These are phyloP conservation scores for Stenurella melanura DNA, from an alignment of 2,888 invertebrate genomes.

Conservation along the genomic window DNA sequence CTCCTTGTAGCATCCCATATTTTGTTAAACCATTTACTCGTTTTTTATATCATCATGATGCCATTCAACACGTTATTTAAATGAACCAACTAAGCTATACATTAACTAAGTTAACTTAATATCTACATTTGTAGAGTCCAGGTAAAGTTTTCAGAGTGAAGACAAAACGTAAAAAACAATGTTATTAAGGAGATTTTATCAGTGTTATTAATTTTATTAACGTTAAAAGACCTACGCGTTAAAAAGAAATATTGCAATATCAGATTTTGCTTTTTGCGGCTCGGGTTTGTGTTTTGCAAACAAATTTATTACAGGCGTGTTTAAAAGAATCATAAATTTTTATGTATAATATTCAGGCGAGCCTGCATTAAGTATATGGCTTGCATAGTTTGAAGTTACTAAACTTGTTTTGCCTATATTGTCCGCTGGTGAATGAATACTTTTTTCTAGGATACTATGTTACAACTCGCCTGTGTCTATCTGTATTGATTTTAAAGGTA, in stretches of 20 bases:
- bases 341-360: slow-evolving; percentile 30
- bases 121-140: slow-evolving; percentile 50
- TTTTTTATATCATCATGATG: slow-evolving; percentile 1
- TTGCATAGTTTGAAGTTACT: slow-evolving; percentile 36
- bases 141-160: slow-evolving; percentile 45
- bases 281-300: slow-evolving; percentile 48
- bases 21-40: slow-evolving; percentile 1
- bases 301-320: slow-evolving; percentile 50
- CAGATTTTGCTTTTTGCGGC: slow-evolving; percentile 59
- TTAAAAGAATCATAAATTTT: slow-evolving; percentile 53
- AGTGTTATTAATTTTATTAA: slow-evolving; percentile 57
- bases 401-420: slow-evolving; percentile 45
- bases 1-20: background rate
- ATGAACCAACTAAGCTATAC: slow-evolving; percentile 41
- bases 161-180: slow-evolving; percentile 48
- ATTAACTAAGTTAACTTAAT: slow-evolving; percentile 48
- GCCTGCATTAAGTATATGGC: slow-evolving; percentile 31
- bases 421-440: slow-evolving; percentile 42
- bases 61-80: slow-evolving; percentile 41
- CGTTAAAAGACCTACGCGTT: slow-evolving; percentile 55
- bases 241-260: slow-evolving; percentile 58
- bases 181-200: slow-evolving; percentile 56
- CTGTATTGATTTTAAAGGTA: slow-evolving; percentile 43
- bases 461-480: slow-evolving; percentile 45
- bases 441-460: slow-evolving; percentile 44